These are phyloP conservation scores for Upupa epops DNA, from an alignment of 2,113 vertebrate genomes.

Conservation along the genomic window DNA sequence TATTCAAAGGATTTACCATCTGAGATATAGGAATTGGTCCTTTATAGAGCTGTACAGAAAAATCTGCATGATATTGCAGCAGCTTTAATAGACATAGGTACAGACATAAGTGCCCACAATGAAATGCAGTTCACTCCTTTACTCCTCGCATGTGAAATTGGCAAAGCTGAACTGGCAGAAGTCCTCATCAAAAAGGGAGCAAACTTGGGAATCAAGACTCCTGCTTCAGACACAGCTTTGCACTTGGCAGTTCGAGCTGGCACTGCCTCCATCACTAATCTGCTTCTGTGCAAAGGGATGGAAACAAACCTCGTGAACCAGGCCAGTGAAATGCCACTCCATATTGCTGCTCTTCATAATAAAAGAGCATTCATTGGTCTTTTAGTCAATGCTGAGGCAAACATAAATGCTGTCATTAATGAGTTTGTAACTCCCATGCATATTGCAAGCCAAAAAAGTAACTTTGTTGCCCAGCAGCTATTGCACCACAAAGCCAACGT, in stretches of 20 bases:
- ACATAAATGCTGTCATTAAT: constrained; percentile 66
- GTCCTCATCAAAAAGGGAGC: constrained; percentile 67
- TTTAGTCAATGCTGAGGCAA: constrained; percentile 71
- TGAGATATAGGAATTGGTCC: constrained; percentile 52
- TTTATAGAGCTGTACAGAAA: constrained; percentile 80
- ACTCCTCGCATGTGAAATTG: constrained; percentile 75
- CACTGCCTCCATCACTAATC: constrained; percentile 52
- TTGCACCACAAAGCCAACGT: constrained; percentile 70
- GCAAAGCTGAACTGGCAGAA: constrained; percentile 72
- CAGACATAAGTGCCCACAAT: constrained; percentile 66
- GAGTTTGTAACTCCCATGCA: constrained; percentile 75
- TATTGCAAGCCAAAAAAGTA: constrained; percentile 66
- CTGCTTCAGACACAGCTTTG: constrained; percentile 72
- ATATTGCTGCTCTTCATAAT: constrained; percentile 69
- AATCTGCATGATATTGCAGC: constrained; percentile 66
- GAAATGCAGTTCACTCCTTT: constrained; percentile 77
- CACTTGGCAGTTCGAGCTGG: constrained; percentile 77
- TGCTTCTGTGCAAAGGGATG: constrained; percentile 67
- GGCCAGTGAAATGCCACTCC: constrained; percentile 72
- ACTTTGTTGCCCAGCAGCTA: constrained; percentile 60
- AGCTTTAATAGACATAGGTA: constrained; percentile 72
- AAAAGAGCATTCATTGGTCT: constrained; percentile 30
- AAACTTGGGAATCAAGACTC: constrained; percentile 53
- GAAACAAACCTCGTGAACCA: constrained; percentile 67
- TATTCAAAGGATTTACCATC: constrained; percentile 60